Conservation (phyloP, 2,113 vertebrate species). For the Cranoglanis bouderius region DNA sequence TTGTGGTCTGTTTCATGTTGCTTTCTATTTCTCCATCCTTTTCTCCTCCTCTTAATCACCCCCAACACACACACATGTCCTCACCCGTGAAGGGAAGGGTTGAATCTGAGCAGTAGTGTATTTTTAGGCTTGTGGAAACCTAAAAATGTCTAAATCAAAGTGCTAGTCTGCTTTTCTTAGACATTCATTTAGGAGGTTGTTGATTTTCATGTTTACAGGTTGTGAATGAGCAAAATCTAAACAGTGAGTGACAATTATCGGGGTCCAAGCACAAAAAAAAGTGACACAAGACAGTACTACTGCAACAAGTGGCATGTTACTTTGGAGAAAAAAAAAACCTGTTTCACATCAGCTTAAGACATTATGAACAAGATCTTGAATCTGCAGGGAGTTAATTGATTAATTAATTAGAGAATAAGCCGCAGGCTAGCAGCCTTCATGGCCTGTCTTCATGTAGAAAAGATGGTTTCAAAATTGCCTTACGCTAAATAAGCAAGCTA, state of each 20-base stretch:
- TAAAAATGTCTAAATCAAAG: constrained; percentile 44
- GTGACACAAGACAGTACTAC: not conserved
- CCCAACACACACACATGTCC: not conserved
- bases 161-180: constrained; percentile 8
- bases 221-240: not conserved
- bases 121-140: constrained; percentile 51
- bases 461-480: not conserved
- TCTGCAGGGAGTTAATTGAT: not conserved
- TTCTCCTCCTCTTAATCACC: not conserved
- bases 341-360: not conserved
- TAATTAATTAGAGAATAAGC: not conserved
- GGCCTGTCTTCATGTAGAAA: not conserved
- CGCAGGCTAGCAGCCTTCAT: not conserved
- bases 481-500: not conserved
- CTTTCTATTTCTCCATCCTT: not conserved
- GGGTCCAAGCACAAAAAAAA: not conserved
- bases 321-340: not conserved
- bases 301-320: not conserved
- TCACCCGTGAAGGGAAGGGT: not conserved
- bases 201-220: not conserved
- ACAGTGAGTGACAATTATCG: not conserved
- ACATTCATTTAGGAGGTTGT: not conserved
- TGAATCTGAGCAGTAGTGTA: constrained; percentile 36
- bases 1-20: constrained; percentile 4
- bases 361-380: not conserved